phyloP scores from a whole-genome alignment of 2,888 invertebrate genomes.

The Caenorhabditis panamensis region DNA sequence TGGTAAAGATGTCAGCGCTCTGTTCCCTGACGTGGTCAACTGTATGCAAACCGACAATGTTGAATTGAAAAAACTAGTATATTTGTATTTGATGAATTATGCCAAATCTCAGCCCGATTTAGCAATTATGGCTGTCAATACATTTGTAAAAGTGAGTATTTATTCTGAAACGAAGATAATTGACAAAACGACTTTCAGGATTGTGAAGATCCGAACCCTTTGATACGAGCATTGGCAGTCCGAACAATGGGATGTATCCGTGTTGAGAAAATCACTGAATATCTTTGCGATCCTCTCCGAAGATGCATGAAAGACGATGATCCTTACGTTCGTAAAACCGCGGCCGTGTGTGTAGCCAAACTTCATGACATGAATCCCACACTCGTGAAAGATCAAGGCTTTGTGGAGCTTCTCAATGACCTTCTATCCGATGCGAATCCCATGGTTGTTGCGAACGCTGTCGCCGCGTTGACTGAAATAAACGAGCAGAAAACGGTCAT shows the following conservation, averaged over 20 bases:
- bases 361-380: conserved; percentile 93
- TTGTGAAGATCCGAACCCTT: conserved; percentile 98
- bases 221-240: conserved; percentile 97
- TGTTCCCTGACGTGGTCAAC: conserved; percentile 99
- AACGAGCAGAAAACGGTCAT: conserved; percentile 96
- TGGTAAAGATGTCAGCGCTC: conserved; percentile 96
- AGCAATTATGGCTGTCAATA: conserved; percentile 99
- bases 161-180: no score
- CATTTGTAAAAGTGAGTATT: conserved; percentile 97
- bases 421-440: conserved; percentile 98
- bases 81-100: conserved; percentile 99
- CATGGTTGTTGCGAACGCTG: conserved; percentile 99
- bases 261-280: conserved; percentile 99
- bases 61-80: conserved; percentile 97
- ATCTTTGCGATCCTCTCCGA: conserved; percentile 96
- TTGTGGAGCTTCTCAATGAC: conserved; percentile 96
- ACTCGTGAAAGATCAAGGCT: conserved; percentile 88
- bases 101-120: conserved; percentile 99
- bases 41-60: conserved; percentile 99
- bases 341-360: conserved; percentile 99
- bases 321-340: conserved; percentile 97
- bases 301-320: conserved; percentile 91
- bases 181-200: no score
- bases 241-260: conserved; percentile 99
- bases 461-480: conserved; percentile 97